Percentiles rank a stretch among this genome's conserved stretches.
These are phyloP conservation scores for Nematopogon swammerdamellus DNA, from an alignment of 2,888 invertebrate genomes.

Conservation along the genomic window DNA sequence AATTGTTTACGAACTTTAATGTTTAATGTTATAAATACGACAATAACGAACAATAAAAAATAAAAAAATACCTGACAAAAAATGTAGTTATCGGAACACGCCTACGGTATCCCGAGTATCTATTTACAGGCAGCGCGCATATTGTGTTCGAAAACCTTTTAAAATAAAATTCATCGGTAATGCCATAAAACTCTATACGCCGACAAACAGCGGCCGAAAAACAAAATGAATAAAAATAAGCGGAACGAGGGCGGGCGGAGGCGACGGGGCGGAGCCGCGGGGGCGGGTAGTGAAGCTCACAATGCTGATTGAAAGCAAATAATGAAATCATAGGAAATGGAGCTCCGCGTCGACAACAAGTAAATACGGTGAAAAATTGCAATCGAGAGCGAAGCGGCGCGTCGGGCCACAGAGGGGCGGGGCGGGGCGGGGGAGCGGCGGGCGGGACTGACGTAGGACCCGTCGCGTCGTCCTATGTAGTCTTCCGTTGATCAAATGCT, in stretches of 20 bases:
- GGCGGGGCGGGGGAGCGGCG: too few species aligned
- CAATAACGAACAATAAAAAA: too few species aligned
- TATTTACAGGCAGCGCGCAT: neutral
- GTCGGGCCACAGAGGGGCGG: too few species aligned
- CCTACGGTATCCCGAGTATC: neutral
- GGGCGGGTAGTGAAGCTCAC: slow-evolving; percentile 30
- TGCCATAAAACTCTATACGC: neutral
- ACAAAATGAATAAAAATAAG: neutral
- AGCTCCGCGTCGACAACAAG: slow-evolving; percentile 17
- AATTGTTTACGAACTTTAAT: too few species aligned
- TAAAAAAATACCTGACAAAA: too few species aligned
- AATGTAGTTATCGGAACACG: too few species aligned
- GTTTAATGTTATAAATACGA: too few species aligned
- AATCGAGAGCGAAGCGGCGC: too few species aligned
- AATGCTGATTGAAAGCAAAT: slow-evolving; percentile 56
- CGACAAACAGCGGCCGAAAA: neutral
- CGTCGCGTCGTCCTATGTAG: too few species aligned
- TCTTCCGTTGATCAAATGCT: too few species aligned
- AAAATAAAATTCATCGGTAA: neutral
- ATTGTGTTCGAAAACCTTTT: neutral
- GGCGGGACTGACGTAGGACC: too few species aligned
- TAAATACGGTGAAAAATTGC: slow-evolving; percentile 50
- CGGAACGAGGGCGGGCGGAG: slow-evolving; percentile 14
- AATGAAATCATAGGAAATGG: slow-evolving; percentile 51
- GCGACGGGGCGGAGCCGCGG: slow-evolving; percentile 11